Evolutionary conservation across 2,888 invertebrate species (phyloP).

Genomic region (Tribolium freemani): DNA sequence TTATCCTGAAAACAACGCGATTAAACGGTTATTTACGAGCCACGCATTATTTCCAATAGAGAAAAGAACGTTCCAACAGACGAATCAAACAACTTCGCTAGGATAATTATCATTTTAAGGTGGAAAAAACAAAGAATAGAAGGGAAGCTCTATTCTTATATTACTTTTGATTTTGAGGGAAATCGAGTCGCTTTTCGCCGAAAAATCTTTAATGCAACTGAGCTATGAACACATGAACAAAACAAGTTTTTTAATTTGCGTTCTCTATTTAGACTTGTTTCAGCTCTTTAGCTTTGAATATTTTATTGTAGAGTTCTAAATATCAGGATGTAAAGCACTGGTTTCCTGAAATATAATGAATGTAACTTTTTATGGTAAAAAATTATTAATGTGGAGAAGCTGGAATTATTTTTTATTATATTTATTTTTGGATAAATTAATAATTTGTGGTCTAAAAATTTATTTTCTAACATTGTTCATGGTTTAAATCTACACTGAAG

Average conservation of each 20-base stretch:
- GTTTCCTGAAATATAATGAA: neutral
- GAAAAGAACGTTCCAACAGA: neutral
- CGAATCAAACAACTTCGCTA: neutral
- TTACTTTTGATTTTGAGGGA: neutral
- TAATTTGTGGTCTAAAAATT: neutral
- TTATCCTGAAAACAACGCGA: conserved; percentile 21
- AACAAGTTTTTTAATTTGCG: neutral
- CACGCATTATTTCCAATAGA: neutral
- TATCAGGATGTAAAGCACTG: neutral
- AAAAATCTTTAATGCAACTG: neutral
- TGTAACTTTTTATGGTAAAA: neutral
- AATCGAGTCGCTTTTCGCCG: neutral
- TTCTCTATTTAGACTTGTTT: neutral
- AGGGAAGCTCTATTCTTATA: neutral
- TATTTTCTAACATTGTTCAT: neutral
- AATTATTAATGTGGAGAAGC: neutral
- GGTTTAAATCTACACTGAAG: neutral
- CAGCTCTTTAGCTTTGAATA: neutral
- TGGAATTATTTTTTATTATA: neutral
- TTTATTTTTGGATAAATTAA: neutral
- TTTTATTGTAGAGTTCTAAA: neutral
- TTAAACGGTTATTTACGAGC: conserved; percentile 15
- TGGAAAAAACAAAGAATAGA: neutral
- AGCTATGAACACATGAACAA: neutral
- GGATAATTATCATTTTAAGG: neutral